Conservation (phyloP, 2,797 vertebrate species). For the Neoniphon sammara region DNA sequence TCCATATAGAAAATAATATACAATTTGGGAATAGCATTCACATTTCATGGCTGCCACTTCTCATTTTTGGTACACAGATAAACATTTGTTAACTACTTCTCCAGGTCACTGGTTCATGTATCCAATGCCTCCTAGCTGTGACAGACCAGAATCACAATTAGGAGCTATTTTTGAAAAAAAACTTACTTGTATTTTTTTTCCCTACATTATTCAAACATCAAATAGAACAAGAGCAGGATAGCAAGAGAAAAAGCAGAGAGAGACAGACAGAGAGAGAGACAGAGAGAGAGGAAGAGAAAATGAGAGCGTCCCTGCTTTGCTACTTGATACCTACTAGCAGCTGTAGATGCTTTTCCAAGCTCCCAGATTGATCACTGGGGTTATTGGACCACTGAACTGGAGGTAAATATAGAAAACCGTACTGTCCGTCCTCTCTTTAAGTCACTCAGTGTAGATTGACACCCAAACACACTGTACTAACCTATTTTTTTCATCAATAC, state of each 20-base stretch:
- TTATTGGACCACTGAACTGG: constrained; percentile 69
- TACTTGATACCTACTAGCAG: constrained; percentile 84
- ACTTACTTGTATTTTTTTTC: neutral
- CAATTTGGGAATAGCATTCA: neutral
- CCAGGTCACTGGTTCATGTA: neutral
- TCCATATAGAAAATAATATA: neutral
- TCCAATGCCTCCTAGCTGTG: neutral
- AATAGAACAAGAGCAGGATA: neutral
- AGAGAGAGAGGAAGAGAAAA: constrained; percentile 16
- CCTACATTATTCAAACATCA: neutral
- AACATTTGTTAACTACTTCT: neutral
- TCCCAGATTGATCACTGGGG: constrained; percentile 72
- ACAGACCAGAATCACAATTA: neutral
- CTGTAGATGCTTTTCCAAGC: constrained; percentile 84
- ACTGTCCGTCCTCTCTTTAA: constrained; percentile 48
- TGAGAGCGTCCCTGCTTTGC: constrained; percentile 36
- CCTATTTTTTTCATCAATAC: neutral
- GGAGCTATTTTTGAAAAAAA: neutral
- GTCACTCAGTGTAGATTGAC: constrained; percentile 17
- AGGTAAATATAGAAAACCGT: constrained; percentile 70
- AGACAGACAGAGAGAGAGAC: constrained; percentile 3
- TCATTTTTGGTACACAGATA: too few species aligned
- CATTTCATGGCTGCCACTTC: too few species aligned
- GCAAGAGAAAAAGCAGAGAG: constrained; percentile 4
- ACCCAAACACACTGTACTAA: constrained; percentile 5